Base-by-base conservation (phyloP, 2,888 invertebrate genomes). In the Dioctria linearis region DNA sequence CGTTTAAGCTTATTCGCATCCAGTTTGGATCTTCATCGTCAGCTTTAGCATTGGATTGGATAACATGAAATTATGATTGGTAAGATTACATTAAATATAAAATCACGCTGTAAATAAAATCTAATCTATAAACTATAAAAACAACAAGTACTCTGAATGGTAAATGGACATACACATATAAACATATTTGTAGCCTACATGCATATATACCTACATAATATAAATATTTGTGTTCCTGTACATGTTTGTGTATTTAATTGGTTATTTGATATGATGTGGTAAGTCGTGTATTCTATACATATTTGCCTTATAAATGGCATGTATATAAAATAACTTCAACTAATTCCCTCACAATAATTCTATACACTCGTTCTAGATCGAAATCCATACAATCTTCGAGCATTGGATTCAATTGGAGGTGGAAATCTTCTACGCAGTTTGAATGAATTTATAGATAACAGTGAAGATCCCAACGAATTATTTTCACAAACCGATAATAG, bases 361-460 rank as follows among this genome's bases (percentile, higher is more conserved):
- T 69, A 13, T 69, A 25, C 57, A 71, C n/a, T 54, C 73, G 3
- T 57, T 61, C 5, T 75, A 61, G 61, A 63, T 46, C 37, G 46
- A 46, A 79, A 42, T 49, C 79, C 39, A 75, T 75, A 76, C 63
- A 40, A 40, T 42, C 73, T 61, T 43, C 79, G 83, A 57, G 81
- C 13, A 63, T 63, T 83, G 40, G 83, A 83, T 78, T 80, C 78
- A 39, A 78, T 83, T 54, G 83, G 83, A 11, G 83, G 83, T 49
- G 83, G 79, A 42, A 78, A 80, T 75, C 25, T 83, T 39, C 13
- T 83, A 54, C 59, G 82, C 49, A 57, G n/a, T 78, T 2, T 71
- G 46, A 46, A 8, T 46, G 54, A n/a, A 4, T 54, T 54, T 3
- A 46, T 46, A 2, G 75, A 82, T 80, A 59, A 71, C n/a, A 11